These are phyloP conservation scores for Pseudochirops cupreus DNA, from an alignment of 2,797 vertebrate genomes.

Conservation along the genomic window DNA sequence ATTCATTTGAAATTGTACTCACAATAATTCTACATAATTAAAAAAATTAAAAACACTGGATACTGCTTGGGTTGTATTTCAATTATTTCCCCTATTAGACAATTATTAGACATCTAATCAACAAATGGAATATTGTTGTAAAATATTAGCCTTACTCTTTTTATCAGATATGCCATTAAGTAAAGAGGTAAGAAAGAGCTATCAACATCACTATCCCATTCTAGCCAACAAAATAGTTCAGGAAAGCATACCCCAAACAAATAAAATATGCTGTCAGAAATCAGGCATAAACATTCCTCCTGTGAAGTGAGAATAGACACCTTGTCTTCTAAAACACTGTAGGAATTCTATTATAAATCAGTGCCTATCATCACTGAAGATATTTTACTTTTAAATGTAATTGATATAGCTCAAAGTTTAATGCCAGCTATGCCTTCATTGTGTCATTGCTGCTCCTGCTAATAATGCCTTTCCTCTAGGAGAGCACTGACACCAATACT, in stretches of 20 bases:
- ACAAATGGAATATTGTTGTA: constrained; percentile 54
- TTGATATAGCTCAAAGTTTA: constrained; percentile 46
- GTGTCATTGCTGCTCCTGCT: constrained; percentile 13
- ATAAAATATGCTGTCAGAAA: not conserved
- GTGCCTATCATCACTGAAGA: constrained; percentile 47
- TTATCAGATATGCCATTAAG: constrained; percentile 12
- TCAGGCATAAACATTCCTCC: not conserved
- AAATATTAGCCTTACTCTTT: constrained; percentile 2
- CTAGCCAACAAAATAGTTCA: constrained; percentile 51
- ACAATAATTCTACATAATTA: constrained; percentile 7
- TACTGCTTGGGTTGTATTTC: not conserved
- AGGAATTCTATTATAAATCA: constrained; percentile 39
- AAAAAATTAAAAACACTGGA: not conserved
- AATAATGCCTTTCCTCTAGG: constrained; percentile 56
- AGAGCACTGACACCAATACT: constrained; percentile 40
- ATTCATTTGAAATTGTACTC: constrained; percentile 5
- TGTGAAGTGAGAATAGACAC: not conserved
- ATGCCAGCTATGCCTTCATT: constrained; percentile 49
- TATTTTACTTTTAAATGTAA: constrained; percentile 68
- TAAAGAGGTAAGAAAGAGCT: constrained; percentile 28
- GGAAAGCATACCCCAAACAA: not conserved
- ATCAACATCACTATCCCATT: constrained; percentile 3
- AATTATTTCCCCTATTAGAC: constrained; percentile 10
- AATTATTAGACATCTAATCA: too few relatives aligned
- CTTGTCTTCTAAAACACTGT: constrained; percentile 20